Base-by-base conservation (phyloP, 2,113 vertebrate species). In the Oncorhynchus keta region DNA sequence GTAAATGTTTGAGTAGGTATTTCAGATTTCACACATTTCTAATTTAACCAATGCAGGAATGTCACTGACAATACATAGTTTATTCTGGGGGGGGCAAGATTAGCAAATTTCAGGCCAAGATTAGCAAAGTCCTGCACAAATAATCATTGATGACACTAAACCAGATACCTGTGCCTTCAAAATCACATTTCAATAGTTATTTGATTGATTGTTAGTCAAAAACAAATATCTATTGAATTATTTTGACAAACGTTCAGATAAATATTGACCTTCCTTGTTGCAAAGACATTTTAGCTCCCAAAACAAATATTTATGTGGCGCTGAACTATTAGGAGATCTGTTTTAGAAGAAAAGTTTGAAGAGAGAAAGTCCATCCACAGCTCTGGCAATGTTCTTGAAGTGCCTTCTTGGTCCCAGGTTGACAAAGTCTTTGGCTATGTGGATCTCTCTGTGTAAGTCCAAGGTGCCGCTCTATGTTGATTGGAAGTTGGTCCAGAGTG, bases 401-500 rank as follows among this genome's bases (percentile, higher is more conserved):
- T 20, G 59, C n/a, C 59, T 16, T 8, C 59, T 22, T 18, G 55
- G 55, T 16, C 55, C 55, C 35, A 7, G 35, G 59, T 62, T 62
- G 59, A 55, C 12, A 55, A 55, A 18, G 12, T 55, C 13, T 18
- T 55, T 55, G 51, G 16, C 55, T 22, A 62, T 62, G 59, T 22
- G 7, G 59, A n/a, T 62, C 59, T 62, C 7, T 61, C n/a, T 62
- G n/a, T 22, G n/a, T 2, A 1, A n/a, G 59, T n/a, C 59, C 59
- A 62, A 62, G 59, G n/a, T 9, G 8, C 6, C 18, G 13, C 39
- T 73, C 24, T 55, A 28, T 72, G 71, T 85, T 79, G 16, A 70
- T 64, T 57, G 26, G 14, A 1, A 8, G 51, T 57, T 62, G 5
- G 11, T 16, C 68, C 32, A 22, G 7, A 73, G n/a, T 0, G 0